Evolutionary conservation across 2,797 vertebrate genomes (phyloP), one percentile per base, ranked within the genome.

Genomic region (Mus spretus): DNA sequence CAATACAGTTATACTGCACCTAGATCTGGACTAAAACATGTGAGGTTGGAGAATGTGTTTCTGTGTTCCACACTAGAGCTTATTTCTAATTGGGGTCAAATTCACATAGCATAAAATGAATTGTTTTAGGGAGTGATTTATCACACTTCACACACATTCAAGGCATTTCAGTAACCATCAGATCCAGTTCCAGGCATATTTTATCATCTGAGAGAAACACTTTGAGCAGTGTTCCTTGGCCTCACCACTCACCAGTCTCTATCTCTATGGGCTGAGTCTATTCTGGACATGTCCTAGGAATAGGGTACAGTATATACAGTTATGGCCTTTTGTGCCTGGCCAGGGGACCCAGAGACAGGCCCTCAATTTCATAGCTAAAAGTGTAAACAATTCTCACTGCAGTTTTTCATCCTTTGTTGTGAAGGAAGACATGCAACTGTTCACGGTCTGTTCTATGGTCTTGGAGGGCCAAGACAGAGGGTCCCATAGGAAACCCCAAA

Each of bases 91-190:
- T 7, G 34, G 72, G 40, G 53, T 34, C 74, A 88, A 53, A 74
- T 72, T 77, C 37, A 47, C n/a, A 6, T 2, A 11, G 12, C 61
- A 57, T 8, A 19, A 63, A 88, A 28, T 59, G 9, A 88, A 28
- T 59, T 12, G 1, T 31, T 65, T 91, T 53, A 70, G 61, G 57
- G 22, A 19, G 24, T 22, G 31, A 7, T 28, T 28, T n/a, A 11
- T 40, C 5, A 74, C 34, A 4, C 40, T 8, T 15, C 31, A 40
- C 37, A 40, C 24, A 34, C 2, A 1, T 34, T 74, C 19, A 31
- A 10, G 0, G 0, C 19, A 57, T 9, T 13, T 31, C 9, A 22
- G 6, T 8, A 2, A 26, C 61, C 13, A 1, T 2, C 13, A 12
- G 20, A 8, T 63, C n/a, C 22, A 22, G 70, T 19, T 74, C 57